A percentile compares a stretch with the other conserved stretches of the same genome.
These are phyloP conservation scores for Cebidichthys violaceus DNA, from an alignment of 2,113 vertebrate genomes.

Conservation along the genomic window DNA sequence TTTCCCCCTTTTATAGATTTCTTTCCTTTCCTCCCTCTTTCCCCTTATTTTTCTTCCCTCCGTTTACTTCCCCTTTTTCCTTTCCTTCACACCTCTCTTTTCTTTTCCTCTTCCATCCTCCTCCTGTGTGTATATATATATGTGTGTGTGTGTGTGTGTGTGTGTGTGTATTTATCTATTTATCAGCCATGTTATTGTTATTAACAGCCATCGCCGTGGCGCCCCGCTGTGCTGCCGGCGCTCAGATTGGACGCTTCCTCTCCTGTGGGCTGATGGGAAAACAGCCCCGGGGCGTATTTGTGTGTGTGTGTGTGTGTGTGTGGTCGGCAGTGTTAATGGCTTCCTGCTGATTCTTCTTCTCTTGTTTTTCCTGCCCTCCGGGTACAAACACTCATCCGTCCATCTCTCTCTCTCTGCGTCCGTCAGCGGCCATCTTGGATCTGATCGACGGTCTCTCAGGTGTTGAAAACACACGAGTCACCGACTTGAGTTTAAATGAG, in stretches of 20 bases:
- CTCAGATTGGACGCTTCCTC: conserved; percentile 68
- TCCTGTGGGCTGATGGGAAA: conserved; percentile 57
- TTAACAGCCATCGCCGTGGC: conserved; percentile 20
- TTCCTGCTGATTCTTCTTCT: conserved; percentile 5
- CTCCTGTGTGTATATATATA: neutral
- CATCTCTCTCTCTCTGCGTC: conserved; percentile 39
- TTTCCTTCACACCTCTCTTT: too few relatives aligned
- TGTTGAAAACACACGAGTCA: neutral
- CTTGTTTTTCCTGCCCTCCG: neutral
- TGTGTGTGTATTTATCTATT: conserved; percentile 52
- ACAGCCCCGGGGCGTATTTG: conserved; percentile 17
- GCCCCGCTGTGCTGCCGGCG: conserved; percentile 12
- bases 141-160: too few relatives aligned
- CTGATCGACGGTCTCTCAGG: neutral
- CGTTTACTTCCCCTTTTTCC: neutral
- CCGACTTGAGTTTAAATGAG: neutral
- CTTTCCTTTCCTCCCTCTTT: neutral
- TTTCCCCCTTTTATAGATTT: neutral
- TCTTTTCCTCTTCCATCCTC: too few relatives aligned
- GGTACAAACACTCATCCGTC: conserved; percentile 25
- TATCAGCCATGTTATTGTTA: conserved; percentile 49
- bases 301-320: neutral
- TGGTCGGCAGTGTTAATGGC: conserved; percentile 23
- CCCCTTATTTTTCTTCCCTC: neutral
- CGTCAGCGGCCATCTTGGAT: conserved; percentile 14